Percentiles rank a stretch among this genome's conserved stretches.
Conservation (phyloP, 2,113 vertebrate species). For the Nerophis lumbriciformis region DNA sequence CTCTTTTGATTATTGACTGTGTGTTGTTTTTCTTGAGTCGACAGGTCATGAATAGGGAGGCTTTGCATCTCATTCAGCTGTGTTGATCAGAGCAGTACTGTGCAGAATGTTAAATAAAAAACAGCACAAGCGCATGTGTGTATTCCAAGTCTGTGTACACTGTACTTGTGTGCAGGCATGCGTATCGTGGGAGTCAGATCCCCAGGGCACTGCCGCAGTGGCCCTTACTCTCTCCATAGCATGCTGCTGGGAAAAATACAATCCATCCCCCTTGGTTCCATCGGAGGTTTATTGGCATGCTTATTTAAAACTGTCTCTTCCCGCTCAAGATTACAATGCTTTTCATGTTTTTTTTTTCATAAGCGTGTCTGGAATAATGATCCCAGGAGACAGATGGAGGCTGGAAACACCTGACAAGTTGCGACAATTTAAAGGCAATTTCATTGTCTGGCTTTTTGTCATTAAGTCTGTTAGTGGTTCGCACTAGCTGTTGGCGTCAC, state of each 20-base stretch:
- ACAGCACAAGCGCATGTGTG: slow-evolving; percentile 6
- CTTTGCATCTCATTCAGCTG: slow-evolving; percentile 59
- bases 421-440: slow-evolving; percentile 69
- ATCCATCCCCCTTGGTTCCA: slow-evolving; percentile 41
- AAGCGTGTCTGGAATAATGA: slow-evolving; percentile 59
- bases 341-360: slow-evolving; percentile 46
- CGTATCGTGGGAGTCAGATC: slow-evolving; percentile 44
- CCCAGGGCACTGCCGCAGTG: slow-evolving; percentile 40
- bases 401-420: slow-evolving; percentile 58
- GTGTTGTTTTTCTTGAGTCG: slow-evolving; percentile 34
- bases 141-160: slow-evolving; percentile 17
- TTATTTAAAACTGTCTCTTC: slow-evolving; percentile 46
- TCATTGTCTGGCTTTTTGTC: slow-evolving; percentile 49
- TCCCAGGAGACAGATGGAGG: slow-evolving; percentile 36
- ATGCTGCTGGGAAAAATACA: slow-evolving; percentile 43
- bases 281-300: slow-evolving; percentile 44
- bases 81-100: slow-evolving; percentile 53
- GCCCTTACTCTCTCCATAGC: slow-evolving; percentile 38
- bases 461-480: slow-evolving; percentile 30
- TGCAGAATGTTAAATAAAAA: slow-evolving; percentile 67
- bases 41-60: slow-evolving; percentile 50
- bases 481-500: slow-evolving; percentile 25
- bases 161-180: slow-evolving; percentile 18
- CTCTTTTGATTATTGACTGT: slow-evolving; percentile 20
- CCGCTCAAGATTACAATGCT: slow-evolving; percentile 43